phyloP scores from a whole-genome alignment of 1,140 invertebrate genomes.

The Catajapyx aquilonaris region DNA sequence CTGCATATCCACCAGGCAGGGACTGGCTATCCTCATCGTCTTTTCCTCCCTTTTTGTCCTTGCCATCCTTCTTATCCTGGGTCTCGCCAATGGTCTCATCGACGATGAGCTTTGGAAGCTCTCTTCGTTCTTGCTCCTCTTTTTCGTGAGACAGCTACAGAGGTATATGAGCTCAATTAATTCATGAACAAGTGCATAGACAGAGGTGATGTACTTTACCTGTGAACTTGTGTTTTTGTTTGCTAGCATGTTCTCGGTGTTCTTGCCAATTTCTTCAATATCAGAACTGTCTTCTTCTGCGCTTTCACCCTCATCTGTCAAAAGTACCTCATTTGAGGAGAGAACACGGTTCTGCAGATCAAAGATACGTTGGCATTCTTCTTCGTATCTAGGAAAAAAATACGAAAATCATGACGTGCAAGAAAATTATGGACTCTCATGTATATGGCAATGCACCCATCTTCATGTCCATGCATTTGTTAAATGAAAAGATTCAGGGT shows the following conservation, averaged over 20 bases:
- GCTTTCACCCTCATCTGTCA: conserved; percentile 62
- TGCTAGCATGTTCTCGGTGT: conserved; percentile 92
- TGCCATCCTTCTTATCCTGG: conserved; percentile 37
- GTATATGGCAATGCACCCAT: conserved; percentile 1
- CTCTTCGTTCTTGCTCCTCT: conserved; percentile 87
- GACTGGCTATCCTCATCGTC: conserved; percentile 30
- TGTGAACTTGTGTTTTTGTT: conserved; percentile 91
- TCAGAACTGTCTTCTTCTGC: conserved; percentile 75
- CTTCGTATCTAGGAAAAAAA: conserved; percentile 65
- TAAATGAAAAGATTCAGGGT: too few relatives aligned
- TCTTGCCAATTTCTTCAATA: conserved; percentile 97
- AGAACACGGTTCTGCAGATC: conserved; percentile 93
- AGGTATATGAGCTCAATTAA: conserved; percentile 4
- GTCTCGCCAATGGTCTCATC: conserved; percentile 30
- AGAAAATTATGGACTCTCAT: background rate
- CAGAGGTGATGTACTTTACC: conserved; percentile 13
- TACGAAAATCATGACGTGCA: background rate
- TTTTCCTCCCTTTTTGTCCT: conserved; percentile 33
- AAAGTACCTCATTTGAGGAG: conserved; percentile 75
- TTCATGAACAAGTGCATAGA: background rate
- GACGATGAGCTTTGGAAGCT: conserved; percentile 84
- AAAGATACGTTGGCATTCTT: conserved; percentile 96
- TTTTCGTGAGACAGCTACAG: conserved; percentile 55
- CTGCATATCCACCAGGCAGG: conserved; percentile 14
- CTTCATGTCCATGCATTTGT: conserved; percentile 6